Percentiles rank a stretch among this genome's conserved stretches.
phyloP scores from a whole-genome alignment of 2,113 vertebrate genomes.

The Brachyhypopomus occidentalis region DNA sequence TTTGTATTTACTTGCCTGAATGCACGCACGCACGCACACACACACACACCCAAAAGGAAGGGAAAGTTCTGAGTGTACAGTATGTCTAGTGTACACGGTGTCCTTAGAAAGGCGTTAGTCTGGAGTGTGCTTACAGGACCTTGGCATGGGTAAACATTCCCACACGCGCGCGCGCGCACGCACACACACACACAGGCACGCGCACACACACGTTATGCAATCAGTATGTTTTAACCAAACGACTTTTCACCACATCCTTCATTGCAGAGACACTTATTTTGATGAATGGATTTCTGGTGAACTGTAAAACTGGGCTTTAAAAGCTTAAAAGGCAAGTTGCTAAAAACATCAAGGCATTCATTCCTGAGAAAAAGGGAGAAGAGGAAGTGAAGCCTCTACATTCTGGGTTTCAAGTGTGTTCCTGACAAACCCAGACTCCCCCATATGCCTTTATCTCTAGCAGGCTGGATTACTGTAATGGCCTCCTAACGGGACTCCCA shows the following conservation, averaged over 20 bases:
- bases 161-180: background rate
- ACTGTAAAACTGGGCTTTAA: too few species aligned
- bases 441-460: background rate
- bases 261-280: background rate
- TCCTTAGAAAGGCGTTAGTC: conserved; percentile 42
- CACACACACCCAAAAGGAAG: background rate
- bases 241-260: background rate
- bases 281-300: too few species aligned
- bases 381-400: too few species aligned
- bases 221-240: background rate
- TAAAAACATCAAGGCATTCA: too few species aligned
- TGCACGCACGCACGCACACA: background rate
- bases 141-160: conserved; percentile 28
- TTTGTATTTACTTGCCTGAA: background rate
- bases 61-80: background rate
- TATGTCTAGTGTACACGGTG: conserved; percentile 26
- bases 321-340: too few species aligned
- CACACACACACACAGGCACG: background rate
- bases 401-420: too few species aligned
- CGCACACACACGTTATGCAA: background rate
- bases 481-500: background rate
- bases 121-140: conserved; percentile 6
- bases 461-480: background rate
- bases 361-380: too few species aligned
- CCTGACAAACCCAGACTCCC: background rate